These are phyloP conservation scores for Illadopsis cleaveri DNA, from an alignment of 2,113 vertebrate genomes.

Conservation along the genomic window DNA sequence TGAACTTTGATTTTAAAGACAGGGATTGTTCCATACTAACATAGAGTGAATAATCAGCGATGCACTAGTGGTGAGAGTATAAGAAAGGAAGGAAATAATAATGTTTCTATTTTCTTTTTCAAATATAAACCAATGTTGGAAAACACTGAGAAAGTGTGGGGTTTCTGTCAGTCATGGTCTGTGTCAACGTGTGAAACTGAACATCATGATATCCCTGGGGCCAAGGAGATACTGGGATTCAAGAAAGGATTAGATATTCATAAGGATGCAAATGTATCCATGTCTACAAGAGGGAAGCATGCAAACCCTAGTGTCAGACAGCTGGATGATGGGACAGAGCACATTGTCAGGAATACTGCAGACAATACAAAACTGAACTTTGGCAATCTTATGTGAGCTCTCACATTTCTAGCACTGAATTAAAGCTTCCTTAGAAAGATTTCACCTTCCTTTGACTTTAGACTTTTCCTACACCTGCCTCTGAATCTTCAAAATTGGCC, in stretches of 20 bases:
- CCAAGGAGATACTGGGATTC: not conserved
- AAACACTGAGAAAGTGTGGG: not conserved
- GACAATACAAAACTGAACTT: not conserved
- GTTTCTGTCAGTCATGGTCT: not conserved
- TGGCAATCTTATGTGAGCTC: rapidly evolving
- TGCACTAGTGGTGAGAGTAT: not conserved
- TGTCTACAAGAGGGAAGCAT: not conserved
- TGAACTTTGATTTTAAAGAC: not conserved
- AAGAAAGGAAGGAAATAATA: not conserved
- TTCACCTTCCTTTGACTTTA: not conserved
- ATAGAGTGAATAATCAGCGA: not conserved
- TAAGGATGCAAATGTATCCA: not conserved
- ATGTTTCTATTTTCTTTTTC: not conserved
- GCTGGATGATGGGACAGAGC: not conserved
- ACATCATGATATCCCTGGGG: not conserved
- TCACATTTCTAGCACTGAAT: not conserved
- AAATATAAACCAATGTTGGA: not conserved
- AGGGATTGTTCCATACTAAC: not conserved
- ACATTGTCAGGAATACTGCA: not conserved
- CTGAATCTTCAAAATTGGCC: not conserved
- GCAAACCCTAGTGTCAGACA: not conserved
- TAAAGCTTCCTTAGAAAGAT: not conserved
- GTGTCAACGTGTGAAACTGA: not conserved
- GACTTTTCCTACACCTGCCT: not conserved
- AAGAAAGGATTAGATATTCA: not conserved